Percentiles rank a stretch among this genome's conserved stretches.
These are phyloP conservation scores for Carettochelys insculpta DNA, from an alignment of 2,113 vertebrate genomes.

Conservation along the genomic window DNA sequence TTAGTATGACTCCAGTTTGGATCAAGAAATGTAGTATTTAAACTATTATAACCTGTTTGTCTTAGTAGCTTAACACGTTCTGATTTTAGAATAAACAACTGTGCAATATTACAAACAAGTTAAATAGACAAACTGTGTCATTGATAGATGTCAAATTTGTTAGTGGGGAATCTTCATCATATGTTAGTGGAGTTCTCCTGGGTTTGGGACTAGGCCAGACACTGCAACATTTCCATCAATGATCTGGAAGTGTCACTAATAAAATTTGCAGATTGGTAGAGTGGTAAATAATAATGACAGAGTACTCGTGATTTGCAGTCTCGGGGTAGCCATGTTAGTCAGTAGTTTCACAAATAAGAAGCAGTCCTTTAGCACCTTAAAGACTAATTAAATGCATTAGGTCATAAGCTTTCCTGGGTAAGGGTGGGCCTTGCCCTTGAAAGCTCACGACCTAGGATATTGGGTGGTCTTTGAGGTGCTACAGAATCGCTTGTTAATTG, in stretches of 20 bases:
- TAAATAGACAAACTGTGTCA: background rate
- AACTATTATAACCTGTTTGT: background rate
- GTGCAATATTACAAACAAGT: rapidly evolving
- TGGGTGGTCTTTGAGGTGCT: too few species aligned
- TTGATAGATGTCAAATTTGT: background rate
- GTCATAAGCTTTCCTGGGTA: too few species aligned
- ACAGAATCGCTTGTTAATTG: too few species aligned
- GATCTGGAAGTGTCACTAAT: background rate
- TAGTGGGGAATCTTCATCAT: background rate
- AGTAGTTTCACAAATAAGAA: too few species aligned
- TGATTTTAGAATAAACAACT: rapidly evolving
- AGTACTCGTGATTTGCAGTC: background rate
- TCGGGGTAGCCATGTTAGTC: too few species aligned
- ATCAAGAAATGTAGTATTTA: rapidly evolving
- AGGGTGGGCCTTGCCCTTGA: too few species aligned
- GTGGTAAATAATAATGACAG: background rate
- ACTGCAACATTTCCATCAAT: background rate
- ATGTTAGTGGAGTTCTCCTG: background rate
- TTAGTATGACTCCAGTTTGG: rapidly evolving
- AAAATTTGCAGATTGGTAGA: background rate
- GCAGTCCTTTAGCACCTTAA: too few species aligned
- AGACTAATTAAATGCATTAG: too few species aligned
- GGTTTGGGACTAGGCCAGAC: background rate
- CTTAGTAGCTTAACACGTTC: rapidly evolving
- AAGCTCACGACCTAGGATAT: too few species aligned